Conservation (phyloP, 2,113 vertebrate genomes). For the Megaceryle torquata region DNA sequence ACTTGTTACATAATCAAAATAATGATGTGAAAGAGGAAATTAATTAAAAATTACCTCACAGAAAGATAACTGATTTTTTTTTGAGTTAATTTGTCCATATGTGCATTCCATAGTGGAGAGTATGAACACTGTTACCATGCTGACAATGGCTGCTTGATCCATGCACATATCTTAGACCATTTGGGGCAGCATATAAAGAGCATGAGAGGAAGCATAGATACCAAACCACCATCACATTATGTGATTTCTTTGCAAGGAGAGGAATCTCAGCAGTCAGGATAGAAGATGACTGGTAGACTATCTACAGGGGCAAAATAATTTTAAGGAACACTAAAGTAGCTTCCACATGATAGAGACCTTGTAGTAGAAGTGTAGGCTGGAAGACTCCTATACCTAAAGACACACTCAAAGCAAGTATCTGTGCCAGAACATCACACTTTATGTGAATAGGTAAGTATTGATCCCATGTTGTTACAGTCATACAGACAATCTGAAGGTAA, state of each 20-base stretch:
- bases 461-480: background rate
- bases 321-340: background rate
- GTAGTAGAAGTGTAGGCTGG: background rate
- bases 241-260: background rate
- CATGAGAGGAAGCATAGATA: background rate
- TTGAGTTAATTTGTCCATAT: background rate
- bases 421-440: background rate
- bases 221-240: background rate
- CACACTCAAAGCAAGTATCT: background rate
- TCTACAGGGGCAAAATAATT: background rate
- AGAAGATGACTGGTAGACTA: background rate
- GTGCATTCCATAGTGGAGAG: background rate
- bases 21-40: background rate
- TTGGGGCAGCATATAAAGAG: background rate
- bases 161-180: background rate
- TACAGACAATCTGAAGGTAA: background rate
- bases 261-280: background rate
- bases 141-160: background rate
- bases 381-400: background rate
- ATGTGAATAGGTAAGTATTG: background rate
- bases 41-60: background rate
- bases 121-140: background rate
- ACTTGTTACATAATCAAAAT: background rate
- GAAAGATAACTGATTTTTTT: background rate
- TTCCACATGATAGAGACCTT: background rate